Percentiles rank a stretch among this genome's conserved stretches.
Conservation (phyloP, 2,888 invertebrate genomes). For the Graphium colonna region DNA sequence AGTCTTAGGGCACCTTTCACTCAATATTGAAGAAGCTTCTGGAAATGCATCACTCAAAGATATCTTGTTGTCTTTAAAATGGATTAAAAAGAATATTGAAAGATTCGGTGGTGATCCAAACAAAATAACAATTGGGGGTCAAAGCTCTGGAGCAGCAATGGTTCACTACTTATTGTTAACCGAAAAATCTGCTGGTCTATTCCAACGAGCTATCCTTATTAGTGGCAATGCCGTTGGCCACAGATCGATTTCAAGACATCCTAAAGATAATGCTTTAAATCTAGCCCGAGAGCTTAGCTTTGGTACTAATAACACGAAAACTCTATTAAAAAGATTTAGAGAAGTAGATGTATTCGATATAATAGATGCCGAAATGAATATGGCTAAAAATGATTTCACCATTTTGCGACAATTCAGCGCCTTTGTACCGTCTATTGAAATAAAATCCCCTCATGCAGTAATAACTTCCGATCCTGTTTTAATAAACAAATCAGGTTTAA, state of each 20-base stretch:
- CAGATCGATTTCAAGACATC: conserved; percentile 33
- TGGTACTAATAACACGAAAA: conserved; percentile 22
- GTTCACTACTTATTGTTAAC: conserved; percentile 44
- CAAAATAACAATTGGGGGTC: conserved; percentile 43
- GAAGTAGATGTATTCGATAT: conserved; percentile 33
- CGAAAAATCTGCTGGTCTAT: conserved; percentile 38
- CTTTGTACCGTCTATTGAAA: conserved; percentile 58
- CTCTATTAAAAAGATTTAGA: conserved; percentile 29
- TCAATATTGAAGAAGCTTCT: conserved; percentile 36
- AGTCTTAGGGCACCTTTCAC: conserved; percentile 47
- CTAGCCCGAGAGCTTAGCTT: conserved; percentile 32
- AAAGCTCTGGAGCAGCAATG: conserved; percentile 47
- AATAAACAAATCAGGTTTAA: conserved; percentile 36
- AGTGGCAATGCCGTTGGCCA: conserved; percentile 38
- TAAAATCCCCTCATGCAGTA: conserved; percentile 37
- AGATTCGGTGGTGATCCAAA: conserved; percentile 42
- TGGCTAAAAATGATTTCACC: conserved; percentile 27
- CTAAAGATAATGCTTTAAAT: conserved; percentile 29
- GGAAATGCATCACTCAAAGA: conserved; percentile 52
- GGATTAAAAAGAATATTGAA: conserved; percentile 43
- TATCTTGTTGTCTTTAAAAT: conserved; percentile 39
- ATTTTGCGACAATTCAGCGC: conserved; percentile 31
- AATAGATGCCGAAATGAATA: conserved; percentile 31
- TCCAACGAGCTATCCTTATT: conserved; percentile 33
- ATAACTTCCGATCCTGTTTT: conserved; percentile 45